Evolutionary conservation across 2,113 vertebrate species (phyloP).

Genomic region (Hyaena hyaena): DNA sequence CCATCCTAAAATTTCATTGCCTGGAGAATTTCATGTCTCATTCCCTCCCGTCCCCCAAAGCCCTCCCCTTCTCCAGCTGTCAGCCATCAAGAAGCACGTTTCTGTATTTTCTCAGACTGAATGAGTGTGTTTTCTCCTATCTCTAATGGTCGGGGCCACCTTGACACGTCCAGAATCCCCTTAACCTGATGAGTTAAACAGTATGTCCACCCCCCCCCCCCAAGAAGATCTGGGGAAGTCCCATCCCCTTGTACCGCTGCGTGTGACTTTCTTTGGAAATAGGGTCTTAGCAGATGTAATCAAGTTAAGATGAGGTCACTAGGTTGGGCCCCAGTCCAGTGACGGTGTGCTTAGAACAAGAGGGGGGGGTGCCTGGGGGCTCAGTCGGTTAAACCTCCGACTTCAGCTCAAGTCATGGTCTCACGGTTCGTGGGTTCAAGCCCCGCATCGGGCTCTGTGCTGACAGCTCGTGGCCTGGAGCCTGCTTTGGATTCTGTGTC

Average conservation of each 20-base stretch:
- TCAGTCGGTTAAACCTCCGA: too few relatives aligned
- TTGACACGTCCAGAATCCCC: not conserved
- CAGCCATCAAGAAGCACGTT: not conserved
- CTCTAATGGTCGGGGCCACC: not conserved
- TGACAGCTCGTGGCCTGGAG: too few relatives aligned
- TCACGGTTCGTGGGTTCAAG: too few relatives aligned
- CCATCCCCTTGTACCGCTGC: not conserved
- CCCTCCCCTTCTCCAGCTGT: not conserved
- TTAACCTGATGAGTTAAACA: not conserved
- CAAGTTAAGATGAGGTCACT: not conserved
- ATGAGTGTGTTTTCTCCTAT: accelerated
- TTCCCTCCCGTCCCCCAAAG: too few relatives aligned
- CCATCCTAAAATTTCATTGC: not conserved
- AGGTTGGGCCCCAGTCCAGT: not conserved
- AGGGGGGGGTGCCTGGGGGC: too few relatives aligned
- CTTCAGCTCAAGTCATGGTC: too few relatives aligned
- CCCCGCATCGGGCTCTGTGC: too few relatives aligned
- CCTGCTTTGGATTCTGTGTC: too few relatives aligned
- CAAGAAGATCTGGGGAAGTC: not conserved
- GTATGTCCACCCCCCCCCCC: not conserved
- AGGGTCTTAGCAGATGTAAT: not conserved
- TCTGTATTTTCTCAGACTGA: accelerated
- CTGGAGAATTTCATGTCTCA: not conserved
- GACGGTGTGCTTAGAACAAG: not conserved
- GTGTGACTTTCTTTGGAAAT: not conserved